Evolutionary conservation across 2,888 invertebrate genomes (phyloP).

Genomic region (Heliconius cydno): DNA sequence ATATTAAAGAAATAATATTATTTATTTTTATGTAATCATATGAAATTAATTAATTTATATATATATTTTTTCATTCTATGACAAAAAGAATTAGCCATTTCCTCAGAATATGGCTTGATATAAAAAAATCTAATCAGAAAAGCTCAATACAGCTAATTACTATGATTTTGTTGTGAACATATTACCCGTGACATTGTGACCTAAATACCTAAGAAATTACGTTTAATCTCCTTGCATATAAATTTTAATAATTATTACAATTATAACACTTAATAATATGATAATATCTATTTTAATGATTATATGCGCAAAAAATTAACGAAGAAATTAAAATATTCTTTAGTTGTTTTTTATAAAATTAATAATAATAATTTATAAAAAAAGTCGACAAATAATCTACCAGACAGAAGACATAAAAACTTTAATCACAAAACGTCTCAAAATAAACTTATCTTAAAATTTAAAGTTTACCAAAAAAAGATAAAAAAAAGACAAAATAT

Average conservation of each 20-base stretch:
- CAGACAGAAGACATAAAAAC: background rate
- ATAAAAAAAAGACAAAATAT: conserved; percentile 4
- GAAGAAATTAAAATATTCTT: too few relatives aligned
- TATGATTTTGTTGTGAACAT: conserved; percentile 13
- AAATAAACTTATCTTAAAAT: background rate
- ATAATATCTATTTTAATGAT: background rate
- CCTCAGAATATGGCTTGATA: conserved; percentile 22
- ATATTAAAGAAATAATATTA: background rate
- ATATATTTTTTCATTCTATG: background rate
- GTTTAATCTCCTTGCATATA: background rate
- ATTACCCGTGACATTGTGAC: conserved; percentile 12
- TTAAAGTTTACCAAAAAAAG: background rate
- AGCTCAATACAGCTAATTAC: background rate
- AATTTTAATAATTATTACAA: background rate
- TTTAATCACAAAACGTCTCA: background rate
- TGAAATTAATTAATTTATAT: background rate
- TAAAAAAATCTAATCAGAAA: conserved; percentile 21
- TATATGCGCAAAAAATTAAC: background rate
- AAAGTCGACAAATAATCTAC: too few relatives aligned
- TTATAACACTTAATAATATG: background rate
- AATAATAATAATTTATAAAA: too few relatives aligned
- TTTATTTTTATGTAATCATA: background rate
- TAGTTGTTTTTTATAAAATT: too few relatives aligned
- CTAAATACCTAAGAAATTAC: conserved; percentile 5
- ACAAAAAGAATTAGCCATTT: background rate